Percentiles rank a stretch among this genome's conserved stretches.
phyloP scores from a whole-genome alignment of 2,888 invertebrate genomes.

The Scelioninae gen. 2 region DNA sequence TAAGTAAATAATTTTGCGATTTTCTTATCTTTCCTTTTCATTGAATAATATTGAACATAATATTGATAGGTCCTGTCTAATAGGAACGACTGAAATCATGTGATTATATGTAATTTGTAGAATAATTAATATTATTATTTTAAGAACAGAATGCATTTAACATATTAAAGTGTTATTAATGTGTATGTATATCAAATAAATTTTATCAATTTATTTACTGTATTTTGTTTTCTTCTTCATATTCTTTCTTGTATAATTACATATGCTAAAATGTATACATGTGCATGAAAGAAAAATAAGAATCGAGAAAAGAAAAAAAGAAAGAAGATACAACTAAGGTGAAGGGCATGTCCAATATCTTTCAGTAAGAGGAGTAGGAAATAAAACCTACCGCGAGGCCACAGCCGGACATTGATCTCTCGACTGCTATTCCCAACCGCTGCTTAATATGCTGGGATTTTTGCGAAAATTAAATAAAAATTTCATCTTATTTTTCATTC shows the following conservation, averaged over 20 bases:
- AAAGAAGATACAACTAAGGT: slow-evolving; percentile 4
- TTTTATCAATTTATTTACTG: not conserved
- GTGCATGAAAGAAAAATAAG: slow-evolving; percentile 20
- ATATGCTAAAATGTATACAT: slow-evolving; percentile 18
- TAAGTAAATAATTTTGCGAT: too few species aligned
- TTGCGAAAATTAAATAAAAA: not conserved
- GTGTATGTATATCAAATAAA: not conserved
- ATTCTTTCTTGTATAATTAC: slow-evolving; percentile 22
- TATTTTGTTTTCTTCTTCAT: not conserved
- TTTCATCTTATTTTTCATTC: too few species aligned
- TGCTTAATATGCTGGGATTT: not conserved
- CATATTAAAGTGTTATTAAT: not conserved
- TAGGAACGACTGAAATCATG: not conserved
- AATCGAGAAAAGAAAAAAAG: slow-evolving; percentile 2
- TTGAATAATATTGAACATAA: not conserved
- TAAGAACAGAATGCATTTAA: not conserved
- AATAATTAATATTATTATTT: not conserved
- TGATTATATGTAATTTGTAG: slow-evolving; percentile 4
- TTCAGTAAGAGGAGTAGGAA: slow-evolving; percentile 37
- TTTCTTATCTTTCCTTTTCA: not conserved
- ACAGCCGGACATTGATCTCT: slow-evolving; percentile 28
- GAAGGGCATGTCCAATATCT: slow-evolving; percentile 50
- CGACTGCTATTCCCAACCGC: not conserved
- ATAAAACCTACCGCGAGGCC: slow-evolving; percentile 30
- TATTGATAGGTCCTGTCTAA: not conserved